Evolutionary conservation across 1,140 invertebrate genomes (phyloP).

Genomic region (Homalodisca vitripennis): DNA sequence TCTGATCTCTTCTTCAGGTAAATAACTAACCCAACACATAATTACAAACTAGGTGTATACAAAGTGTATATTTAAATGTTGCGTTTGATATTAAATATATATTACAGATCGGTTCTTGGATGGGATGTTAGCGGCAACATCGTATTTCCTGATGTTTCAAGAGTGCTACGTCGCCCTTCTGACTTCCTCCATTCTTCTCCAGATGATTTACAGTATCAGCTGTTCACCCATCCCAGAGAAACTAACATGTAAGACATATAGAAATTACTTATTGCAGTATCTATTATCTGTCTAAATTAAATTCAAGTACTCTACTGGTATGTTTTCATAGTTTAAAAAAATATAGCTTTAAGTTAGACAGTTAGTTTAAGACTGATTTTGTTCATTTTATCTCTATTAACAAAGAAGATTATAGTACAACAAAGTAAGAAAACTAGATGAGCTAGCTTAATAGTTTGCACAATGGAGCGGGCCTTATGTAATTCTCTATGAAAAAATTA

Average conservation of each 20-base stretch:
- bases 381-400: neutral
- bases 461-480: too few relatives aligned
- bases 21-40: too few relatives aligned
- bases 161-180: constrained; percentile 38
- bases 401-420: too few relatives aligned
- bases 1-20: too few relatives aligned
- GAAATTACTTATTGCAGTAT: neutral
- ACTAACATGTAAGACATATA: constrained; percentile 31
- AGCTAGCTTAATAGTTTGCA: too few relatives aligned
- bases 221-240: constrained; percentile 32
- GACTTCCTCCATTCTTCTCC: constrained; percentile 25
- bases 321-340: neutral
- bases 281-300: neutral
- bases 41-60: too few relatives aligned
- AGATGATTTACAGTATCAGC: constrained; percentile 28
- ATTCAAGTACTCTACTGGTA: too few relatives aligned
- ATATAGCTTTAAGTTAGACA: neutral
- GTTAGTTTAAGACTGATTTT: neutral
- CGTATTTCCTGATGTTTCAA: constrained; percentile 40
- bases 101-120: constrained; percentile 33
- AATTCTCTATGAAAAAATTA: too few relatives aligned
- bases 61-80: too few relatives aligned
- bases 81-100: too few relatives aligned
- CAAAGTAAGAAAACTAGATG: too few relatives aligned
- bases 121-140: constrained; percentile 35